Evolutionary conservation across 1,140 invertebrate genomes (phyloP).

Genomic region (Dolichoris vasculosae): DNA sequence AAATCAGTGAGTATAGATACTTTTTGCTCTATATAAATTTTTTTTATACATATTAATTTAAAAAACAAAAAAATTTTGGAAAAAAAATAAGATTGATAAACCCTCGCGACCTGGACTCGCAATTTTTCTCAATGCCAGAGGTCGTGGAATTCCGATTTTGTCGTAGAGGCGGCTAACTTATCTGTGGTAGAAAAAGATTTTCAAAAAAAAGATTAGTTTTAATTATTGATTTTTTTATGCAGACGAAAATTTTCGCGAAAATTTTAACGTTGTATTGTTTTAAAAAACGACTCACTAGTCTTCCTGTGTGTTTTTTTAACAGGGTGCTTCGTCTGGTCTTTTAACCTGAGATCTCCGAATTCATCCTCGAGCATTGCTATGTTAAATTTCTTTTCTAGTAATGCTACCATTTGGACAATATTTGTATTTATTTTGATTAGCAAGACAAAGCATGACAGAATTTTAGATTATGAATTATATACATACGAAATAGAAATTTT

Average conservation of each 20-base stretch:
- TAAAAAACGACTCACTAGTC: conserved; percentile 47
- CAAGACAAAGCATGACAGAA: conserved; percentile 44
- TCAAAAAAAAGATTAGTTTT: conserved; percentile 39
- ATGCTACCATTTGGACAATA: conserved; percentile 35
- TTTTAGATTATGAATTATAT: conserved; percentile 33
- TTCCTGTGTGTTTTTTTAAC: conserved; percentile 48
- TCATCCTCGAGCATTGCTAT: conserved; percentile 51
- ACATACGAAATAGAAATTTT: conserved; percentile 12
- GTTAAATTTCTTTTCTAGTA: conserved; percentile 49
- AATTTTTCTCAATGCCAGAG: conserved; percentile 49
- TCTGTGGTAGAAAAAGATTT: conserved; percentile 45
- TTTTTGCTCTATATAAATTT: conserved; percentile 2
- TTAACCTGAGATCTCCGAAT: conserved; percentile 48
- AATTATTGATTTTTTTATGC: not conserved
- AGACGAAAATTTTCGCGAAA: not conserved
- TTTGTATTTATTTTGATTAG: conserved; percentile 45
- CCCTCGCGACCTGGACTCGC: conserved; percentile 26
- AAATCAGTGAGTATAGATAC: conserved; percentile 14
- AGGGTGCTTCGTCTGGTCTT: conserved; percentile 36
- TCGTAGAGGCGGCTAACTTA: conserved; percentile 43
- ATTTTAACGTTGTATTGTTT: conserved; percentile 29
- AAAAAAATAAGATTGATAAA: conserved; percentile 8
- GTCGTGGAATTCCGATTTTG: conserved; percentile 47
- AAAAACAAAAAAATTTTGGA: conserved; percentile 36
- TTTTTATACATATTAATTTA: conserved; percentile 38